Evolutionary conservation across 2,113 vertebrate species (phyloP).

Genomic region (Dromiciops gliroides): DNA sequence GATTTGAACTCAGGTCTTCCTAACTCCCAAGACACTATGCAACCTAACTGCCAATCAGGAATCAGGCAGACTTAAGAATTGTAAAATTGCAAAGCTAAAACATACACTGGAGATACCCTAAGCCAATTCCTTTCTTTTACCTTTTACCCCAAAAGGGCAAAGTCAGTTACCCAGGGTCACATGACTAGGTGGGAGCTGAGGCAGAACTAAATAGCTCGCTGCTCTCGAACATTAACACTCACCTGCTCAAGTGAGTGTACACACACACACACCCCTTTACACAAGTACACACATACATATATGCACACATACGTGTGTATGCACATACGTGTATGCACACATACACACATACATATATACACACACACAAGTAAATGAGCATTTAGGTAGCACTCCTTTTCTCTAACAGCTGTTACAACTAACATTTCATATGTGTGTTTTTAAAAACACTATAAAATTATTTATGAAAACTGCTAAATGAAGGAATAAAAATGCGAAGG

Average conservation of each 20-base stretch:
- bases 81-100: background rate
- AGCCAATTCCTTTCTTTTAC: background rate
- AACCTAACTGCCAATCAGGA: background rate
- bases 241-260: too few relatives aligned
- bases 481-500: background rate
- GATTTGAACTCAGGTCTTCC: background rate
- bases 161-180: background rate
- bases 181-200: background rate
- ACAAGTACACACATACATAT: too few relatives aligned
- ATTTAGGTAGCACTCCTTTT: too few relatives aligned
- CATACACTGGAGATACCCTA: background rate
- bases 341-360: too few relatives aligned
- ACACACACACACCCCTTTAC: too few relatives aligned
- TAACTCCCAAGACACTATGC: background rate
- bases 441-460: background rate
- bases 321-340: too few relatives aligned
- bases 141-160: background rate
- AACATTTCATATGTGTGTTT: too few relatives aligned
- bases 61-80: background rate
- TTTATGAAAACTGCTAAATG: background rate
- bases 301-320: too few relatives aligned
- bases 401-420: too few relatives aligned
- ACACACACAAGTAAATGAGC: background rate
- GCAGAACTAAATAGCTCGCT: background rate
- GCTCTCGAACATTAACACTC: background rate